A percentile compares a stretch with the other conserved stretches of the same genome.
phyloP scores from a whole-genome alignment of 2,797 vertebrate species.

The Tapera naevia region DNA sequence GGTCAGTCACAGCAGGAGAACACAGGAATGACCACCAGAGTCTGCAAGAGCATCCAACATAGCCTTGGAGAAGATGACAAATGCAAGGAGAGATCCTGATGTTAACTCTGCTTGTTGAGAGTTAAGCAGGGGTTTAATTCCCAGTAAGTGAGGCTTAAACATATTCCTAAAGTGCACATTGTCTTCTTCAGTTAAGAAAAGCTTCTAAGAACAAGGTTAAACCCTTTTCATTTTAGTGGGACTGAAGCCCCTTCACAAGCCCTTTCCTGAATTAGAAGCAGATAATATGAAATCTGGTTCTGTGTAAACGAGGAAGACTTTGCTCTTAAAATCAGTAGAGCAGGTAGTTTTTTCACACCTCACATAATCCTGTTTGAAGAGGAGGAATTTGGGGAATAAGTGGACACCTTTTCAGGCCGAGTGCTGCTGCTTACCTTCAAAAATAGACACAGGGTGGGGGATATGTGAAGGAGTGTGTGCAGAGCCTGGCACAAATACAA shows the following conservation, averaged over 20 bases:
- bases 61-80: neutral
- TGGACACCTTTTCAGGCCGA: neutral
- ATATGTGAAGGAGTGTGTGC: fast-evolving
- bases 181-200: neutral
- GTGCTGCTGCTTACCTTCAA: neutral
- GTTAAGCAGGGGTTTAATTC: neutral
- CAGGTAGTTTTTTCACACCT: neutral
- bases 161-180: no score
- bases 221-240: neutral
- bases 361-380: fast-evolving
- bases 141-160: neutral
- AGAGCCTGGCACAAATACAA: no score
- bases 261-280: neutral
- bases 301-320: no score
- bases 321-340: neutral
- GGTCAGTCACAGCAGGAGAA: neutral
- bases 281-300: fast-evolving
- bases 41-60: fast-evolving
- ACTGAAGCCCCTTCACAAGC: neutral
- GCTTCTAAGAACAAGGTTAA: neutral
- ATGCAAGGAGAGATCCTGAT: fast-evolving
- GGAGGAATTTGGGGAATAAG: neutral
- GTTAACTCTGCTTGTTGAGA: neutral
- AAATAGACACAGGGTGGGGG: neutral
- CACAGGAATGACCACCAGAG: fast-evolving